A percentile compares a stretch with the other conserved stretches of the same genome.
Conservation (phyloP, 2,888 invertebrate genomes). For the Callinectes sapidus region DNA sequence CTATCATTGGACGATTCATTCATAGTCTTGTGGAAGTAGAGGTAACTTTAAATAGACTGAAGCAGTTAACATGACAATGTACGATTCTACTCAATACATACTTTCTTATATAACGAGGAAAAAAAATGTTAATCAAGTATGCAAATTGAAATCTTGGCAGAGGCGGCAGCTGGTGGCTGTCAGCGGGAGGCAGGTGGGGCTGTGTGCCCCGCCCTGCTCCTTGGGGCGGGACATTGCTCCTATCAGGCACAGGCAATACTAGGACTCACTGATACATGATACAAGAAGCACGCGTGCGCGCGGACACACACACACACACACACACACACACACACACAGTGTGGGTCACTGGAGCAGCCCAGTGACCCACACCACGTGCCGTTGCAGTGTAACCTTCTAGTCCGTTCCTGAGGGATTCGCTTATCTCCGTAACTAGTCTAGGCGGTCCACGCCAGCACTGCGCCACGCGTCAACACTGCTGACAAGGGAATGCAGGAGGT, state of each 20-base stretch:
- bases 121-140: slow-evolving; percentile 3
- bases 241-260: not conserved
- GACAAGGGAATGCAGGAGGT: not conserved
- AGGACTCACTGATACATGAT: not conserved
- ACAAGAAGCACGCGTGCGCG: not conserved
- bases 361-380: not conserved
- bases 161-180: not conserved
- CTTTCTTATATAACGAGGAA: not conserved
- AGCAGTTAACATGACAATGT: not conserved
- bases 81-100: not conserved
- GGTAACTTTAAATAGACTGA: not conserved
- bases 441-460: not conserved
- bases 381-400: not conserved
- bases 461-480: not conserved
- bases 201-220: not conserved
- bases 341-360: not conserved
- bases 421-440: not conserved
- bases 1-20: not conserved
- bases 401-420: not conserved
- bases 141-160: not conserved
- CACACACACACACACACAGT: not conserved
- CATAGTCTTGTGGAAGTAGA: not conserved
- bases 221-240: not conserved
- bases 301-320: not conserved
- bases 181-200: not conserved